phyloP scores from a whole-genome alignment of 2,113 vertebrate species.

The Trogon surrucura region DNA sequence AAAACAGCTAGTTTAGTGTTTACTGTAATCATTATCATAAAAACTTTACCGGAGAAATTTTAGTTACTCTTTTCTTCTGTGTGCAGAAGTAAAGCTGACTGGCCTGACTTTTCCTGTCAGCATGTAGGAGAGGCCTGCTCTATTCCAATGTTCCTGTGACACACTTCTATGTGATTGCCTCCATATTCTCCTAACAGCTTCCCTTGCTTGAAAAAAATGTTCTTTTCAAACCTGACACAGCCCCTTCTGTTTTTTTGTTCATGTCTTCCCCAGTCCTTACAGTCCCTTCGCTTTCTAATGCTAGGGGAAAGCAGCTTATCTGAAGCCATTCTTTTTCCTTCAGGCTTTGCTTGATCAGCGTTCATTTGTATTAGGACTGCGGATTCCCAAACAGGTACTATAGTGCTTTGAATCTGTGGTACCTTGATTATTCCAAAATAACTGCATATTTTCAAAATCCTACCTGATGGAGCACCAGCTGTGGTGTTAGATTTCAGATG shows the following conservation, averaged over 20 bases:
- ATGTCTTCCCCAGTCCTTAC: not conserved
- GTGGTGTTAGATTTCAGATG: not conserved
- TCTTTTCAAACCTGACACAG: not conserved
- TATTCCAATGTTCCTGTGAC: not conserved
- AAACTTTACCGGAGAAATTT: not conserved
- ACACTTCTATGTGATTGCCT: not conserved
- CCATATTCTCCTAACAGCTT: accelerated
- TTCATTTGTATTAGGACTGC: not conserved
- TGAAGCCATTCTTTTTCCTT: not conserved
- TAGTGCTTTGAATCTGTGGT: not conserved
- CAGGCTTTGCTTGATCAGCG: not conserved
- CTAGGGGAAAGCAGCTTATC: not conserved
- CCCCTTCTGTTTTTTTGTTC: not conserved
- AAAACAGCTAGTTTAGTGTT: not conserved
- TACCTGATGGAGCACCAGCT: not conserved
- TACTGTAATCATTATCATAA: not conserved
- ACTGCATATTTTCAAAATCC: not conserved
- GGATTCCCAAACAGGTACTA: not conserved
- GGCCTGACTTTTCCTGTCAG: not conserved
- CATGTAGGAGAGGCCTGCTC: not conserved
- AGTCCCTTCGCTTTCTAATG: not conserved
- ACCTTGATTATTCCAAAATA: not conserved
- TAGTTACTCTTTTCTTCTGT: not conserved
- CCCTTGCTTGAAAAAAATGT: not conserved
- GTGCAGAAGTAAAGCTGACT: not conserved